These are phyloP conservation scores for Pristionchus exspectatus DNA, from an alignment of 2,888 invertebrate species.

Conservation along the genomic window DNA sequence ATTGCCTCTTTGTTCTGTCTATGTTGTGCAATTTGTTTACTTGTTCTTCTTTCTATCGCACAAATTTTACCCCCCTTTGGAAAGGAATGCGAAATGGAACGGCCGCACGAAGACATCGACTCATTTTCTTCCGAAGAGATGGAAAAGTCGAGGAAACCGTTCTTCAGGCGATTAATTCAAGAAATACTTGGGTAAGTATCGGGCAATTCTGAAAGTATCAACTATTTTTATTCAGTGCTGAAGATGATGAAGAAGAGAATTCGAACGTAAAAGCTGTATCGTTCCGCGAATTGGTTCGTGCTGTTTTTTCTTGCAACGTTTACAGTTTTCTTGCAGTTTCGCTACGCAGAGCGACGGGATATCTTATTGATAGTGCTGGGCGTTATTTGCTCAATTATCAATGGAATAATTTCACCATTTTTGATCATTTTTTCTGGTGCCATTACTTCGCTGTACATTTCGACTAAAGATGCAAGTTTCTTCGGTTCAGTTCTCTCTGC, in stretches of 20 bases:
- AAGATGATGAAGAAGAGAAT: slow-evolving; percentile 25
- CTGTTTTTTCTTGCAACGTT: too few relatives aligned
- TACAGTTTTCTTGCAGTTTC: slow-evolving; percentile 36
- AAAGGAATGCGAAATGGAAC: not conserved
- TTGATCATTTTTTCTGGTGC: not conserved
- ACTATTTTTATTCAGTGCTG: not conserved
- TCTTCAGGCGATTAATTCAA: not conserved
- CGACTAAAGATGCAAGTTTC: not conserved
- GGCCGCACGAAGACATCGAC: not conserved
- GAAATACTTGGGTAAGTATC: not conserved
- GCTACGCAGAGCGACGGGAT: slow-evolving; percentile 1
- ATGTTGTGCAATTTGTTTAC: too few relatives aligned
- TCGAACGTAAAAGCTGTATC: not conserved
- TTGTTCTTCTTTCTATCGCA: too few relatives aligned
- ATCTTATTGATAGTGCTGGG: not conserved
- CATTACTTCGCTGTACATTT: not conserved
- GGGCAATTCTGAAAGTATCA: not conserved
- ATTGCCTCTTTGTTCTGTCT: too few relatives aligned
- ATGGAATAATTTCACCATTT: not conserved
- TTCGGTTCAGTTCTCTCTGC: too few relatives aligned
- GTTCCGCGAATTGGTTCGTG: not conserved
- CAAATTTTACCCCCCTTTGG: not conserved
- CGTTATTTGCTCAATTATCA: not conserved
- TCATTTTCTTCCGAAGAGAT: not conserved
- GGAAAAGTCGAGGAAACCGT: not conserved